Evolutionary conservation across 2,113 vertebrate genomes (phyloP).

Genomic region (Perca flavescens): DNA sequence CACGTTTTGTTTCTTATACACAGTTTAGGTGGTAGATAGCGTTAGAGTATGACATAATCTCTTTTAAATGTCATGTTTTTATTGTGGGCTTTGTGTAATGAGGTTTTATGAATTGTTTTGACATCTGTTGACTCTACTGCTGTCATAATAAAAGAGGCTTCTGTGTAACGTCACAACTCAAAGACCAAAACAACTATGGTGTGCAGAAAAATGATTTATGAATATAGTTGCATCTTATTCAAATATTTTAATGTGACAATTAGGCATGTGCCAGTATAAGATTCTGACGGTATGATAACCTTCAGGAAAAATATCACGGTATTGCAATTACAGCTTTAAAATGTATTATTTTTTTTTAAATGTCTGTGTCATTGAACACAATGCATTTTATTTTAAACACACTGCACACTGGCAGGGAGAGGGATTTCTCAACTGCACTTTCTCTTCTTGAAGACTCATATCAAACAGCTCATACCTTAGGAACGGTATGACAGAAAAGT

Average conservation of each 20-base stretch:
- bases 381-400: too few relatives aligned
- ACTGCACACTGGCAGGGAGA: too few relatives aligned
- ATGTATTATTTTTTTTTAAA: too few relatives aligned
- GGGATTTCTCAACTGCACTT: too few relatives aligned
- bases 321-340: too few relatives aligned
- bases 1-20: neutral
- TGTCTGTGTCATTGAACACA: too few relatives aligned
- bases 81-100: neutral
- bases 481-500: too few relatives aligned
- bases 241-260: slow-evolving; percentile 1
- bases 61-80: neutral
- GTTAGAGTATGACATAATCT: neutral
- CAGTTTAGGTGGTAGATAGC: neutral
- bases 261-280: too few relatives aligned
- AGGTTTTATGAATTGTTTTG: neutral
- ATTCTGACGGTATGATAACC: too few relatives aligned
- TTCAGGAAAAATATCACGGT: too few relatives aligned
- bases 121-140: neutral
- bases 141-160: neutral
- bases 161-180: neutral
- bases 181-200: neutral
- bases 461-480: too few relatives aligned
- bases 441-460: too few relatives aligned
- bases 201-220: neutral
- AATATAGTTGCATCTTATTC: neutral